Conservation (phyloP, 1,140 invertebrate species). For the Musca domestica region DNA sequence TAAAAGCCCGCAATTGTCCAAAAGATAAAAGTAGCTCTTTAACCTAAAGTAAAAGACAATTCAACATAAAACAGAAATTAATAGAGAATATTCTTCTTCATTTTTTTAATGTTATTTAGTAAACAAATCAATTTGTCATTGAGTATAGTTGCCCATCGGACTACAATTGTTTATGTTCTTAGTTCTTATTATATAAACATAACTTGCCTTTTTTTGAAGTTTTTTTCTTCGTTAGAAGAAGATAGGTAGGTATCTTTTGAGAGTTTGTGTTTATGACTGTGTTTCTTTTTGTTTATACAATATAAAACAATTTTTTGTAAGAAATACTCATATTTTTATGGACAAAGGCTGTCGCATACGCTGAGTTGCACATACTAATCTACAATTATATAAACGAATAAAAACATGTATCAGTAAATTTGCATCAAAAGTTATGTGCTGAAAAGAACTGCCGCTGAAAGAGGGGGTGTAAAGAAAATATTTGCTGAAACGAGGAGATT, state of each 20-base stretch:
- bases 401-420: conserved; percentile 19
- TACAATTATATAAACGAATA: conserved; percentile 27
- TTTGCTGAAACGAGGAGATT: no score
- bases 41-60: conserved; percentile 66
- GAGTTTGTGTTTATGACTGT: not conserved
- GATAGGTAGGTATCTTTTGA: not conserved
- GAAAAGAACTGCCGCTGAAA: not conserved
- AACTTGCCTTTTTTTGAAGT: conserved; percentile 16
- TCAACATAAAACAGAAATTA: not conserved
- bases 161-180: not conserved
- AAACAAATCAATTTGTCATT: no score
- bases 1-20: conserved; percentile 96
- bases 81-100: not conserved
- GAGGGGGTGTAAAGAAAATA: not conserved
- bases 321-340: no score
- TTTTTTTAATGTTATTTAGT: not conserved
- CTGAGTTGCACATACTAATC: conserved; percentile 28
- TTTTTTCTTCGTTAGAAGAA: not conserved
- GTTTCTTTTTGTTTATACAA: conserved; percentile 7
- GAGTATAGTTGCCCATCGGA: no score
- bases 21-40: conserved; percentile 96
- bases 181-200: not conserved
- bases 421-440: not conserved
- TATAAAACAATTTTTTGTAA: conserved; percentile 1
- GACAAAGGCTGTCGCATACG: not conserved